Evolutionary conservation across 1,140 invertebrate species (phyloP), one percentile per base, ranked within the genome.

Genomic region (Holcopasites calliopsidis): DNA sequence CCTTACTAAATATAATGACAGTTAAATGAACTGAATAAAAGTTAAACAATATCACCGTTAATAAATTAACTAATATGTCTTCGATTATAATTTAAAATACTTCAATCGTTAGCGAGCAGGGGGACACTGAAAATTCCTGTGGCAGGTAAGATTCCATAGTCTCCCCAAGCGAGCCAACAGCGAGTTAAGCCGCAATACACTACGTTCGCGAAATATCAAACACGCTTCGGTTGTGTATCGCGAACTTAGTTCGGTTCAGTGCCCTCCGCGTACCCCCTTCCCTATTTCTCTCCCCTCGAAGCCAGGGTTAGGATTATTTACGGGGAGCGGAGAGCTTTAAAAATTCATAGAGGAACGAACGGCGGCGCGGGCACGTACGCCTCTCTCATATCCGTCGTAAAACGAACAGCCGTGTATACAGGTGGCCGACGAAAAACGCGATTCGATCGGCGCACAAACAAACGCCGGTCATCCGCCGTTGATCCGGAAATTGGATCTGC

Each of bases 401-500:
- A 69, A 68, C 64, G 72, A 74, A 68, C 54, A 54, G n/a, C 38
- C 54, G 62, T 40, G 52, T 40, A 49, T 47, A 58, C 54, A 66
- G 44, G 55, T 57, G 71, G 60, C 38, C 38, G 49, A 18, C 38
- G 71, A 66, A 42, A 66, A 75, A 74, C 38, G 33, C 47, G 66
- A 68, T 71, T 61, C 74, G 66, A 75, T 68, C 62, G 64, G 47
- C 69, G 66, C 54, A 76, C 62, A 66, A 74, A 82, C 79, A 76
- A n/a, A 65, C 76, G 40, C 35, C 35, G 40, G 44, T 57, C 70
- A 62, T 78, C 49, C 52, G 40, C 62, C 66, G 47, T 26, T 65
- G 68, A 82, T 80, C 78, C 80, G 80, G 79, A 80, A 82, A 82
- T 82, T 82, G 80, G 80, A 80, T 82, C 80, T 82, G 66, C 61